Evolutionary conservation across 1,140 invertebrate species (phyloP), one percentile per base, ranked within the genome.

Genomic region (Carposina sasakii): DNA sequence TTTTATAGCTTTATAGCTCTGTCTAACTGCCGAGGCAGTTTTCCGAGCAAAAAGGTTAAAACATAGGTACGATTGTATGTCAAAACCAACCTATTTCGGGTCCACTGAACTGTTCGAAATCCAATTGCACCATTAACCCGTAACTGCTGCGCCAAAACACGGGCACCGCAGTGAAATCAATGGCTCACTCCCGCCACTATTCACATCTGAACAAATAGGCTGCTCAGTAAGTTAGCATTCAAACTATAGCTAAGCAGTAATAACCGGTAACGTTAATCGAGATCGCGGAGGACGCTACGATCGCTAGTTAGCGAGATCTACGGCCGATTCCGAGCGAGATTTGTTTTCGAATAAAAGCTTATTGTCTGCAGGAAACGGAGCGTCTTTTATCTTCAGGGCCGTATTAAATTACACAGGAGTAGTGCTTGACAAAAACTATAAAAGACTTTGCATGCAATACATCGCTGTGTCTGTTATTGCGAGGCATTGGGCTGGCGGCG

Each of bases 391-490:
- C 22, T 54, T 30, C 43, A 42, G 49, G 52, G 51, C 47, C 21
- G 60, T 63, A 66, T 66, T 66, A 60, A 61, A 67, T 67, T 67
- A 63, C 57, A 44, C 40, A 19, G 48, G 40, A 41, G 30, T 23
- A 49, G 47, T 45, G 45, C 54, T 68, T 62, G 42, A 62, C 43
- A 62, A 67, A 59, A 60, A 64, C 58, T 60, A 57, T 64, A 62
- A 68, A 67, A 64, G 63, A 59, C 51, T 59, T 67, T 56, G 57
- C 56, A 60, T 64, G 59, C 60, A 63, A 66, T 63, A 66, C 63
- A 54, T 48, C 44, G 42, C 39, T 48, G 39, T 52, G 46, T 44
- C 36, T 47, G 39, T 21, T 44, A 54, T 36, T 36, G 12, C 16
- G 33, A 13, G 21, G 28, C 49, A 20, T 12, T 50, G 43, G 36